Evolutionary conservation across 1,140 invertebrate genomes (phyloP).

Genomic region (Ceratina australensis): DNA sequence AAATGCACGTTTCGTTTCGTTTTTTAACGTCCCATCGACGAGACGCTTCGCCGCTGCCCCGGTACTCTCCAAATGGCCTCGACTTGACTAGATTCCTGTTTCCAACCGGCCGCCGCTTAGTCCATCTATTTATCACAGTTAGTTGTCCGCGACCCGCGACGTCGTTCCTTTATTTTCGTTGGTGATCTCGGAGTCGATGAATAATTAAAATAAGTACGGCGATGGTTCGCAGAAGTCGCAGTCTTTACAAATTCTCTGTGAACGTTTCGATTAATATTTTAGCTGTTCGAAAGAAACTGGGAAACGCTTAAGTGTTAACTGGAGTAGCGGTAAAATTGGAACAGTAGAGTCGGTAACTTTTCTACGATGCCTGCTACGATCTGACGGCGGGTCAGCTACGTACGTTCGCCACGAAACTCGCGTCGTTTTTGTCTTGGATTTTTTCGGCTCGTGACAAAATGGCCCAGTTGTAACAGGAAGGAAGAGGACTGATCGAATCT

Average conservation of each 20-base stretch:
- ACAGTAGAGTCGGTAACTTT: background rate
- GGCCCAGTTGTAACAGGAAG: background rate
- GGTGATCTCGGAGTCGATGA: background rate
- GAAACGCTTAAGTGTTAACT: background rate
- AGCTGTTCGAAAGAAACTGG: too few species aligned
- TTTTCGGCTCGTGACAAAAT: conserved; percentile 20
- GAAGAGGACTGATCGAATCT: conserved; percentile 1
- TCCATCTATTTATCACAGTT: conserved; percentile 37
- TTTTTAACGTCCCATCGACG: background rate
- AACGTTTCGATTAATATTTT: background rate
- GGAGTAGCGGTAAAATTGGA: background rate
- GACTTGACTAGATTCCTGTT: background rate
- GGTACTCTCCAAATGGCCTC: background rate
- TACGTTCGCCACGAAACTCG: background rate
- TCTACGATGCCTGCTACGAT: background rate
- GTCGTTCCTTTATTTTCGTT: background rate
- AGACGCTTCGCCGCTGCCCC: too few species aligned
- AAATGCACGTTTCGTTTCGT: background rate
- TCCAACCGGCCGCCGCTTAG: conserved; percentile 60
- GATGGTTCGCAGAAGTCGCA: conserved; percentile 58
- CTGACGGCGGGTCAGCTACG: background rate
- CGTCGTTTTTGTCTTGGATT: conserved; percentile 11
- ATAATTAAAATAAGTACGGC: conserved; percentile 35
- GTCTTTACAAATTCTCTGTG: conserved; percentile 54
- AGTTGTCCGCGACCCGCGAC: conserved; percentile 30